Conservation (phyloP, 2,113 vertebrate genomes). For the Pongo pygmaeus region DNA sequence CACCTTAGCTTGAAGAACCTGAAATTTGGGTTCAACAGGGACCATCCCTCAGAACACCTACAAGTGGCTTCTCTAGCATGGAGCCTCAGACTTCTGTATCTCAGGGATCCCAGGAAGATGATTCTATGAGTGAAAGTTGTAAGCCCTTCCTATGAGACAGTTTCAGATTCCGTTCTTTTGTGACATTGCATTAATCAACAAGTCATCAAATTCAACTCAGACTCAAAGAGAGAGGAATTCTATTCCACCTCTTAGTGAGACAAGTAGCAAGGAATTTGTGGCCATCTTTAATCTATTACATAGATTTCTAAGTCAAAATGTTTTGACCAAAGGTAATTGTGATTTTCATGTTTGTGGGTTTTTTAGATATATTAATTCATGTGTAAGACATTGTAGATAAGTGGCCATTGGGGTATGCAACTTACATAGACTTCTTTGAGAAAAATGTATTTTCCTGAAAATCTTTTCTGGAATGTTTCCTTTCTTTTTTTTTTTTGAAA, state of each 20-base stretch:
- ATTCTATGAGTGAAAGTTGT: background rate
- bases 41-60: background rate
- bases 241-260: background rate
- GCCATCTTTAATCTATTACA: background rate
- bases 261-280: background rate
- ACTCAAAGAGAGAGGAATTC: no score
- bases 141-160: background rate
- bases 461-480: background rate
- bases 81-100: background rate
- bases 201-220: background rate
- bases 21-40: accelerated
- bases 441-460: background rate
- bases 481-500: no score
- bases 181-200: background rate
- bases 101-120: background rate
- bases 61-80: background rate
- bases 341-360: background rate
- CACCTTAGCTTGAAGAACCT: background rate
- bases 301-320: background rate
- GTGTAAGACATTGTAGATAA: background rate
- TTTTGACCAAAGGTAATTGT: background rate
- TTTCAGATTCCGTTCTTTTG: background rate
- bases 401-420: background rate
- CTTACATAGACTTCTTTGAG: background rate
- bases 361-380: background rate